A percentile compares a stretch with the other conserved stretches of the same genome.
Evolutionary conservation across 2,888 invertebrate genomes (phyloP).

Genomic region (Brachynemurus nebulosus): DNA sequence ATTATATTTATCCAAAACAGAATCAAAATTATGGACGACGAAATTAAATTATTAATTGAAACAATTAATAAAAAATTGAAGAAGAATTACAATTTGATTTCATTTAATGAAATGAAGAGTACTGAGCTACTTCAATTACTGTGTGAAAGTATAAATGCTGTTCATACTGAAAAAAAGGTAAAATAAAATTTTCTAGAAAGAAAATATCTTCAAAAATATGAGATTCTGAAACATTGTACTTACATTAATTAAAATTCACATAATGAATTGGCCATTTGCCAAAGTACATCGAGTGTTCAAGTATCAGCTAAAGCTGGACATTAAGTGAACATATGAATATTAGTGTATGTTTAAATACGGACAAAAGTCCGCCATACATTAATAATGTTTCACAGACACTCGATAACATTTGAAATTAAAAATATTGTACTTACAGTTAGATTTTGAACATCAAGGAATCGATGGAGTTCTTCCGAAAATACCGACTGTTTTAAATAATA

Average conservation of each 20-base stretch:
- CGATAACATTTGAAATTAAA: no score
- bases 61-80: constrained; percentile 59
- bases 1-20: no score
- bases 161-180: constrained; percentile 1
- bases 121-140: constrained; percentile 65
- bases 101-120: constrained; percentile 66
- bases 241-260: no score
- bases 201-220: no score
- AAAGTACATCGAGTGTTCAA: no score
- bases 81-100: constrained; percentile 66
- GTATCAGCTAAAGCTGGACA: no score
- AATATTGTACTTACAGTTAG: background rate
- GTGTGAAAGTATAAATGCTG: constrained; percentile 52
- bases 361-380: no score
- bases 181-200: background rate
- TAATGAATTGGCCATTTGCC: background rate
- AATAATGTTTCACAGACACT: no score
- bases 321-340: background rate
- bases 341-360: no score
- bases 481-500: background rate
- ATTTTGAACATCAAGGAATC: background rate
- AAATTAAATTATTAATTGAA: constrained; percentile 32
- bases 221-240: no score
- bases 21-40: constrained; percentile 5
- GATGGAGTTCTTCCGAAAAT: background rate